Evolutionary conservation across 2,797 vertebrate genomes (phyloP), one percentile per base, ranked within the genome.

Genomic region (Gambusia yucatana): DNA sequence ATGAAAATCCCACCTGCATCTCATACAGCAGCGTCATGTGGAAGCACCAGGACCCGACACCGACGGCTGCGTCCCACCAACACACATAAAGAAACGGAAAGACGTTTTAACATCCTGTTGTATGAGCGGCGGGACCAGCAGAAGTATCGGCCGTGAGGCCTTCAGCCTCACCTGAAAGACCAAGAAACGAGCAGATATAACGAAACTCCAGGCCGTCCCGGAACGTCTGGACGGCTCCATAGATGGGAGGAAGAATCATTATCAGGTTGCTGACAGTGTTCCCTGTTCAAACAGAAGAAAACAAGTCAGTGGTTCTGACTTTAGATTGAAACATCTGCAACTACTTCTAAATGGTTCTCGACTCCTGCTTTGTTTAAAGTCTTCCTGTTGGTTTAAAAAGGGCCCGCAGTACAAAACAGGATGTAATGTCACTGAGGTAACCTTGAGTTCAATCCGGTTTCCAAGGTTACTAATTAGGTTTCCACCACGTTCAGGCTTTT

Each of bases 231-330:
- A 98, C 92, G 81, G 97, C 98, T 85, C 98, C 98, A 79, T 95
- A 98, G 81, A 99, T 93, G 67, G 98, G 98, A 94, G 98, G 98
- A 87, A 99, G 94, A 91, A 99, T 99, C 97, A 99, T 99, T 89
- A 99, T 98, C 95, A 99, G 96, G 95, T 99, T 99, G 94, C 98
- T 99, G 93, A 99, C 96, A 28, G 98, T 99, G 95, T 99, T 99
- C 98, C 98, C 98, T 99, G 93, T 57, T 87, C 13, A 78, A 90
- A 16, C 91, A 95, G 43, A 59, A 16, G 43, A 59, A 20, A 9
- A 57, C 1, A 57, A 14, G 36, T 44, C 8, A 28, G 10, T 14
- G 30, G 8, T 4, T 28, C 13, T 13, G 22, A n/a, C 9, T 74
- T 43, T 14, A 30, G 6, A 30, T 59, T 1, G 0, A 57, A 41